A percentile compares a stretch with the other conserved stretches of the same genome.
phyloP scores from a whole-genome alignment of 2,888 invertebrate genomes.

The Ellobium chinense region DNA sequence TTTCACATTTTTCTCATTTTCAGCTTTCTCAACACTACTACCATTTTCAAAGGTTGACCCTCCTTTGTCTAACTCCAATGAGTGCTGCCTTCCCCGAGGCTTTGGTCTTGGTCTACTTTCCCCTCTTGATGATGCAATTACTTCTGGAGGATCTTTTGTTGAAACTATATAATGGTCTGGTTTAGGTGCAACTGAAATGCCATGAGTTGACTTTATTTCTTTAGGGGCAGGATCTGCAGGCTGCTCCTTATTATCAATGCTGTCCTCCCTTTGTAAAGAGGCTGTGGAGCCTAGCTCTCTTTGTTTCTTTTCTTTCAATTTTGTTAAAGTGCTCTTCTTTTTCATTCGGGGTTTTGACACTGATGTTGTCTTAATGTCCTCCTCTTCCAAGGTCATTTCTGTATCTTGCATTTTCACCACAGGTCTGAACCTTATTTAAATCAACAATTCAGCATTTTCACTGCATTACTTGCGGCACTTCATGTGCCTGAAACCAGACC shows the following conservation, averaged over 20 bases:
- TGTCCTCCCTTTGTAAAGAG: conserved; percentile 52
- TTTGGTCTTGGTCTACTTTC: conserved; percentile 34
- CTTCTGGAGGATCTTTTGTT: conserved; percentile 24
- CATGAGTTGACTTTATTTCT: background rate
- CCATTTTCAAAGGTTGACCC: conserved; percentile 47
- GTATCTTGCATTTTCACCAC: background rate
- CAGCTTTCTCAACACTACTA: conserved; percentile 40
- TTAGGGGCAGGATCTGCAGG: background rate
- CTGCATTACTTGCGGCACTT: too few species aligned
- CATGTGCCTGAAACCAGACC: too few species aligned
- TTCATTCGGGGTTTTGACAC: conserved; percentile 44
- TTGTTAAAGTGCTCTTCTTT: conserved; percentile 70
- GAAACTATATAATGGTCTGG: conserved; percentile 2
- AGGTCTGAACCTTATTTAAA: background rate
- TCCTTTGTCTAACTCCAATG: background rate
- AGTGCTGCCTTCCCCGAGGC: conserved; percentile 28
- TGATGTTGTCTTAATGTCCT: background rate
- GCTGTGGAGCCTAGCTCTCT: conserved; percentile 65
- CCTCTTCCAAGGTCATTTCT: background rate
- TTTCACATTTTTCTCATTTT: conserved; percentile 32
- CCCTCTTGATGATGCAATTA: background rate
- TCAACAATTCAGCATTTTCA: too few species aligned
- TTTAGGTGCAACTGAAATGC: background rate
- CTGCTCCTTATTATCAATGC: background rate
- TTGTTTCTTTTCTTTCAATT: conserved; percentile 66